Conservation (phyloP, 1,140 invertebrate genomes). For the Melitaea cinxia region DNA sequence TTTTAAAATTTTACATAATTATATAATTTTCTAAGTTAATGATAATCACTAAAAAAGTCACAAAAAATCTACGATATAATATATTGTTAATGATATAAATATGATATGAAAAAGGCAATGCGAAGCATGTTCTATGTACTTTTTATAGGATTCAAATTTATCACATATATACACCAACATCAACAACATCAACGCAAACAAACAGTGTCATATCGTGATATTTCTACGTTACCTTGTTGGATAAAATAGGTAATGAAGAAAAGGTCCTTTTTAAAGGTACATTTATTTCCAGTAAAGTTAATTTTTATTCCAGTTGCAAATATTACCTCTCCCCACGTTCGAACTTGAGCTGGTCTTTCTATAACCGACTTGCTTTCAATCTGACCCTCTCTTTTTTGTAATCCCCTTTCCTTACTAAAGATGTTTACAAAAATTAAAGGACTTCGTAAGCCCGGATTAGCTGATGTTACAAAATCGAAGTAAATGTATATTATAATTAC, state of each 20-base stretch:
- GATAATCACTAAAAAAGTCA: too few relatives aligned
- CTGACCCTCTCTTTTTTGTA: slow-evolving; percentile 57
- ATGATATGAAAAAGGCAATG: too few relatives aligned
- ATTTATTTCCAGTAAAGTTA: slow-evolving; percentile 31
- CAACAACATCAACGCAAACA: background rate
- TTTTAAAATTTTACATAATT: too few relatives aligned
- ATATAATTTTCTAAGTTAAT: too few relatives aligned
- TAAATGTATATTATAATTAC: slow-evolving; percentile 31
- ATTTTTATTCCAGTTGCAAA: slow-evolving; percentile 46
- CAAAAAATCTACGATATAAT: too few relatives aligned
- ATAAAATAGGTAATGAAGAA: background rate
- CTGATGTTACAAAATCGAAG: slow-evolving; percentile 43
- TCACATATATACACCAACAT: too few relatives aligned
- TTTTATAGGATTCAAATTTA: too few relatives aligned
- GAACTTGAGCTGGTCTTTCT: slow-evolving; percentile 52
- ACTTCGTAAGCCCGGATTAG: slow-evolving; percentile 58
- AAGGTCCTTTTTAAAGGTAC: background rate
- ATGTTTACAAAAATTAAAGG: slow-evolving; percentile 62
- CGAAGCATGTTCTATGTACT: too few relatives aligned
- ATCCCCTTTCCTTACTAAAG: slow-evolving; percentile 59
- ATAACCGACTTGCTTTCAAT: slow-evolving; percentile 54
- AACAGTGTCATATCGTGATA: background rate
- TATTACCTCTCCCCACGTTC: slow-evolving; percentile 36
- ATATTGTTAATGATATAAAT: too few relatives aligned
- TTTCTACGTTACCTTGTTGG: background rate